Evolutionary conservation across 2,888 invertebrate species (phyloP), one percentile per base, ranked within the genome.

Genomic region (Caenorhabditis zanzibari): DNA sequence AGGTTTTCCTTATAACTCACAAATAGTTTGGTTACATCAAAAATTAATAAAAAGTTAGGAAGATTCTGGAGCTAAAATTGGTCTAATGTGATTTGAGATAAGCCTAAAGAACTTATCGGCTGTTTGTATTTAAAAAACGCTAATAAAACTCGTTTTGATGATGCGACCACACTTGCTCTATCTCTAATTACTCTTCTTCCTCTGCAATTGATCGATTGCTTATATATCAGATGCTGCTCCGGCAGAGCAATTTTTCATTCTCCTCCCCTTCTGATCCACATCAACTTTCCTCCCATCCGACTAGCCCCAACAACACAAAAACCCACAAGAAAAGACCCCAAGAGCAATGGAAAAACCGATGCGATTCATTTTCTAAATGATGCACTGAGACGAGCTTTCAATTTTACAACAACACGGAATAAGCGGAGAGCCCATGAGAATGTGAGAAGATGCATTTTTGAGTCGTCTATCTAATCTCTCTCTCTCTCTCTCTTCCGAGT

Each of bases 331-430:
- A 52, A n/a, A 52, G 35, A 61, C 26, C 28, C 28, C 22, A 54
- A 54, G 26, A 54, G 54, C 54, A 54, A 26, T 54, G 24, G 26
- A 26, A 54, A 47, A 54, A 54, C 22, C 14, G 35, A 47, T 66
- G 54, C 24, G 59, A 69, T 69, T 69, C 54, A 76, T 76, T 68
- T 68, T 68, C 68, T 68, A 68, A 63, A 71, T 71, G 79, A 64
- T 64, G 73, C 59, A 73, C 72, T 72, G 54, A 54, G 54, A 54
- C 26, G 68, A 38, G 52, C 71, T 72, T 71, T 72, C 82, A 83
- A 79, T 73, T 77, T 63, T 83, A 66, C 75, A 80, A 44, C 47
- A 63, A 66, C 56, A 58, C 26, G 35, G 47, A 28, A 22, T 47
- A 69, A 16, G 32, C 35, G 38, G 64, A 12, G 26, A 10, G 22